These are phyloP conservation scores for Hyaena hyaena DNA, from an alignment of 2,113 vertebrate species.

Conservation along the genomic window DNA sequence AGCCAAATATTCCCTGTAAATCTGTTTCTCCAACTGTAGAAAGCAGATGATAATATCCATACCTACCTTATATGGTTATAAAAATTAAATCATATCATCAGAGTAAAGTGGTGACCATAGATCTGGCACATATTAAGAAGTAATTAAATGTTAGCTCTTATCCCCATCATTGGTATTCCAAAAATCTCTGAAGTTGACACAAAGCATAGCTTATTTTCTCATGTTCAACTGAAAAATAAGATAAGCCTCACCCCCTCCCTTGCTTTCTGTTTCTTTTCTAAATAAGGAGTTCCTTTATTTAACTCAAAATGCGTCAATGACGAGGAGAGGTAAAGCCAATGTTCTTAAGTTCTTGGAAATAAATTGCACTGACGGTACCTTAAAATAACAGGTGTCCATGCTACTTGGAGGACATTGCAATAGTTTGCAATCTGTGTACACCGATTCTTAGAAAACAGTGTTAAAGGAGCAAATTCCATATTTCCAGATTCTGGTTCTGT, in stretches of 20 bases:
- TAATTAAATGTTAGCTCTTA: background rate
- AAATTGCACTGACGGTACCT: background rate
- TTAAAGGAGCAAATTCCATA: background rate
- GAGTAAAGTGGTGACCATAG: too few species aligned
- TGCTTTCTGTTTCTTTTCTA: background rate
- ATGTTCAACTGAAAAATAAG: background rate
- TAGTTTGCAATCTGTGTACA: background rate
- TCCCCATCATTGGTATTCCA: background rate
- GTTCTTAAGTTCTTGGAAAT: constrained; percentile 36
- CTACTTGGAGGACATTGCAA: background rate
- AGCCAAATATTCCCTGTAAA: background rate
- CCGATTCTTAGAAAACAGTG: background rate
- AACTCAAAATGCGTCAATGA: background rate
- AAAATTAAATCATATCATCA: background rate
- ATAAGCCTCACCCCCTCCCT: background rate
- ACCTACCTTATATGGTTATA: background rate
- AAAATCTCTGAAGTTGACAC: constrained; percentile 18
- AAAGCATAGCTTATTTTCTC: background rate
- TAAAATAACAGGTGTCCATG: constrained; percentile 1
- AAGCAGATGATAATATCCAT: background rate
- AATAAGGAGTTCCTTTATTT: background rate
- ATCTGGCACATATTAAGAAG: background rate
- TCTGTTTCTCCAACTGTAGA: background rate
- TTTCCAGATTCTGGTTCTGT: background rate
- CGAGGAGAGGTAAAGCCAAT: background rate